phyloP scores from a whole-genome alignment of 2,113 vertebrate genomes.

The Shinisaurus crocodilurus region DNA sequence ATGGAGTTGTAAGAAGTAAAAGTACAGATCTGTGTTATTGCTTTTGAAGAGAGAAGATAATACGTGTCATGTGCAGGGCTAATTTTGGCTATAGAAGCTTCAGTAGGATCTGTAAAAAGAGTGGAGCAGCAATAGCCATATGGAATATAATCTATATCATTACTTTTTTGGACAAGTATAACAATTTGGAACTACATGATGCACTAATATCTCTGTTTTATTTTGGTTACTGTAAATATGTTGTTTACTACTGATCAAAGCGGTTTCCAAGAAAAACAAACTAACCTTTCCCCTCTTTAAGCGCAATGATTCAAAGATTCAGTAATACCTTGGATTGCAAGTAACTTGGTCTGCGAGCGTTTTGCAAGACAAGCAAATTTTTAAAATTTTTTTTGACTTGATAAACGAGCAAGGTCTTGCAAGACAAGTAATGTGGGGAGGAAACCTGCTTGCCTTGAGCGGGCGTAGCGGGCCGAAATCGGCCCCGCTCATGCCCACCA shows the following conservation, averaged over 20 bases:
- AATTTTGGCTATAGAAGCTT: conserved; percentile 50
- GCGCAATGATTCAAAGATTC: conserved; percentile 5
- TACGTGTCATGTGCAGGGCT: conserved; percentile 41
- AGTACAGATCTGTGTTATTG: conserved; percentile 66
- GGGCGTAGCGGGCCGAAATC: no score
- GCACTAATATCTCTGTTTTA: not conserved
- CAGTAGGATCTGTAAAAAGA: conserved; percentile 37
- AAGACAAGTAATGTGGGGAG: no score
- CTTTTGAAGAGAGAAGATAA: conserved; percentile 64
- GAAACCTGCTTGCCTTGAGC: no score
- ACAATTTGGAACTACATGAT: not conserved
- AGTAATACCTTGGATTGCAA: no score
- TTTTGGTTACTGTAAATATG: not conserved
- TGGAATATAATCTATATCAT: conserved; percentile 3
- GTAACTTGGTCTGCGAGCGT: no score
- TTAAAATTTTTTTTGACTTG: no score
- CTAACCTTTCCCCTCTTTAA: not conserved
- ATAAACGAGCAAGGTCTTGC: no score
- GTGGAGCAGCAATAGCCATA: not conserved
- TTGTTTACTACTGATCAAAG: not conserved
- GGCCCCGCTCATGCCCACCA: no score
- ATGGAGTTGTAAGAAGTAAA: conserved; percentile 69
- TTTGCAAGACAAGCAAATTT: no score
- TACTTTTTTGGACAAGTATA: not conserved
- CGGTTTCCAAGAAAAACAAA: not conserved